A percentile compares a stretch with the other conserved stretches of the same genome.
These are phyloP conservation scores for Xiphophorus hellerii DNA, from an alignment of 2,113 vertebrate species.

Conservation along the genomic window DNA sequence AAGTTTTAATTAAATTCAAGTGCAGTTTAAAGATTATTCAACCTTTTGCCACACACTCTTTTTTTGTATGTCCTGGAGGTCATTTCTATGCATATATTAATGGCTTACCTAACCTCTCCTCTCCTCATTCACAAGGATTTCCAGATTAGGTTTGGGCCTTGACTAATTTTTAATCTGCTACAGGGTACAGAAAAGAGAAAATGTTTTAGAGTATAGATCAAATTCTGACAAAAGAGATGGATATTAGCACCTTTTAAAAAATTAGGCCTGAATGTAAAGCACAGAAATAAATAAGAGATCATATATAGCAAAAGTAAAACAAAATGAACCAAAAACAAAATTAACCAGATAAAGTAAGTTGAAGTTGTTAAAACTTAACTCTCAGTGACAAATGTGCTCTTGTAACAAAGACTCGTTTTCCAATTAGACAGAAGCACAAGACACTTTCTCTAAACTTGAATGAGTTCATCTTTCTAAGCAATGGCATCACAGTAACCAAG, in stretches of 20 bases:
- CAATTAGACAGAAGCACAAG: too few relatives aligned
- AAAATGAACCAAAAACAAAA: too few relatives aligned
- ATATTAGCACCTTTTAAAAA: neutral
- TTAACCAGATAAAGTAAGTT: too few relatives aligned
- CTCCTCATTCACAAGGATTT: constrained; percentile 67
- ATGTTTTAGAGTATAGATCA: constrained; percentile 15
- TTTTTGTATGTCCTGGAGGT: constrained; percentile 71
- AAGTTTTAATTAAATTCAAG: constrained; percentile 80
- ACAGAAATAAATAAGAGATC: neutral
- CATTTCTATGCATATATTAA: constrained; percentile 83
- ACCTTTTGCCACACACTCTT: constrained; percentile 75
- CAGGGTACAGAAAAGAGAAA: constrained; percentile 33
- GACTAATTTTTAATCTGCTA: constrained; percentile 54
- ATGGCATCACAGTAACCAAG: too few relatives aligned
- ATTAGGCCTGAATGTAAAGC: neutral
- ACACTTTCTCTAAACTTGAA: too few relatives aligned
- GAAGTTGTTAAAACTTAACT: too few relatives aligned
- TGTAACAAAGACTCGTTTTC: too few relatives aligned
- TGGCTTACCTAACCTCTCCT: constrained; percentile 35
- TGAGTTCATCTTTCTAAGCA: too few relatives aligned
- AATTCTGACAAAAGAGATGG: neutral
- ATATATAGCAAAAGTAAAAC: neutral
- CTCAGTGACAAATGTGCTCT: too few relatives aligned
- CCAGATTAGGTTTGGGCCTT: constrained; percentile 67
- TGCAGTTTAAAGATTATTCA: constrained; percentile 77